Evolutionary conservation across 2,888 invertebrate species (phyloP).

Genomic region (Drosophila cognata): DNA sequence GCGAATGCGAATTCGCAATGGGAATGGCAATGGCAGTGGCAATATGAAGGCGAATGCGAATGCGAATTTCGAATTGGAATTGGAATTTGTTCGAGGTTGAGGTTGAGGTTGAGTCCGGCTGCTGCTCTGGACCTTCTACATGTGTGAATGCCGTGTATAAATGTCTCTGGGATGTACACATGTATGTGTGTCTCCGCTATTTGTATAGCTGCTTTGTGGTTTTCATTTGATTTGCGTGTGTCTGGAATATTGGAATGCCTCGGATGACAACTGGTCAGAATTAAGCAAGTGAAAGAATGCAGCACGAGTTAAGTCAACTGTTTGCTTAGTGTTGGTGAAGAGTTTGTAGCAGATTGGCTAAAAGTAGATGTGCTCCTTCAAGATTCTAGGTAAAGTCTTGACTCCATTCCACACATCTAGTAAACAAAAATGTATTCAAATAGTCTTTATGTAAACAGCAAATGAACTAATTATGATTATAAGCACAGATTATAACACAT

Average conservation of each 20-base stretch:
- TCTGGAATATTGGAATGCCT: conserved; percentile 3
- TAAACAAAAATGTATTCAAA: background rate
- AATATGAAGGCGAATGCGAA: background rate
- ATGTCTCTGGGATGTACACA: conserved; percentile 5
- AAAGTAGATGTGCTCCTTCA: background rate
- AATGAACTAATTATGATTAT: background rate
- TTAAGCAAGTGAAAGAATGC: background rate
- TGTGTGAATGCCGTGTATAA: background rate
- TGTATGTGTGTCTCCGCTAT: conserved; percentile 30
- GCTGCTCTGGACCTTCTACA: conserved; percentile 16
- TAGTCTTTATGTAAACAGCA: background rate
- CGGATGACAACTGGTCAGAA: background rate
- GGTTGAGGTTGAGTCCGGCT: conserved; percentile 25
- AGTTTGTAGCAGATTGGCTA: background rate
- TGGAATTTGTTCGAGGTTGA: conserved; percentile 11
- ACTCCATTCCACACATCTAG: background rate
- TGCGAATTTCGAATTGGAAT: conserved; percentile 8
- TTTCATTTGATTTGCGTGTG: conserved; percentile 31
- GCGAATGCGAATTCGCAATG: conserved; percentile 27
- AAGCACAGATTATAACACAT: no score
- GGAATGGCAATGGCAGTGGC: background rate
- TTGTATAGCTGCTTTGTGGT: conserved; percentile 14
- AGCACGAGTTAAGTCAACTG: background rate
- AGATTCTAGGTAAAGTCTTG: background rate
- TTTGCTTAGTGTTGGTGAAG: background rate